Evolutionary conservation across 2,113 vertebrate species (phyloP), one percentile per base, ranked within the genome.

Genomic region (Dromas ardeola): DNA sequence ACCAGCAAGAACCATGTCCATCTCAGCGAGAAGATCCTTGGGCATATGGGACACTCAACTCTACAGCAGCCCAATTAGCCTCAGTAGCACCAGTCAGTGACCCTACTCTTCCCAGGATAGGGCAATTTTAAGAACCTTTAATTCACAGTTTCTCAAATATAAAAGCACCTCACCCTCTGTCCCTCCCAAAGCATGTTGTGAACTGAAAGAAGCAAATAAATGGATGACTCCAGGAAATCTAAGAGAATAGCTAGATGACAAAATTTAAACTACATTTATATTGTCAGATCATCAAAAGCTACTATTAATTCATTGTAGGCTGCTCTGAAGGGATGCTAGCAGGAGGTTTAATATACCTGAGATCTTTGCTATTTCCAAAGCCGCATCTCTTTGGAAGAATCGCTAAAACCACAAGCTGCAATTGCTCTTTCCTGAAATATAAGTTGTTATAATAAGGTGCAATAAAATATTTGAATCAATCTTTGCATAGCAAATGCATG

Each of bases 171-270:
- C 5, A 10, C 6, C 3, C 4, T 11, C 30, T 16, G 8, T 9
- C 10, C 10, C 5, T 11, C 5, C 6, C 11, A 10, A 20, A 38
- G 5, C 2, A 1, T 53, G 10, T 8, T 53, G 17, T 36, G 80
- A 67, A 67, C 27, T 47, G 43, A 79, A 82, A 90, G 36, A 38
- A 77, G 5, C 4, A 62, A 76, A 62, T 34, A 47, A 95, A 50
- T 0, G 0, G 27, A 73, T 30, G 13, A 49, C 11, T 62, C 30
- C 23, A 47, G 22, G 13, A 63, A 81, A 72, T 47, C 34, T n/a
- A 17, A 74, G 10, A 56, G 19, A 67, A 12, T 5, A 59, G 8
- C 15, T 2, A 76, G 38, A 80, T 40, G 40, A 69, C 18, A 91
- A 78, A 78, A 18, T 20, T 32, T 59, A 61, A 71, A 70, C 9